A percentile compares a stretch with the other conserved stretches of the same genome.
These are phyloP conservation scores for Leptosomus discolor DNA, from an alignment of 2,113 vertebrate species.

Conservation along the genomic window DNA sequence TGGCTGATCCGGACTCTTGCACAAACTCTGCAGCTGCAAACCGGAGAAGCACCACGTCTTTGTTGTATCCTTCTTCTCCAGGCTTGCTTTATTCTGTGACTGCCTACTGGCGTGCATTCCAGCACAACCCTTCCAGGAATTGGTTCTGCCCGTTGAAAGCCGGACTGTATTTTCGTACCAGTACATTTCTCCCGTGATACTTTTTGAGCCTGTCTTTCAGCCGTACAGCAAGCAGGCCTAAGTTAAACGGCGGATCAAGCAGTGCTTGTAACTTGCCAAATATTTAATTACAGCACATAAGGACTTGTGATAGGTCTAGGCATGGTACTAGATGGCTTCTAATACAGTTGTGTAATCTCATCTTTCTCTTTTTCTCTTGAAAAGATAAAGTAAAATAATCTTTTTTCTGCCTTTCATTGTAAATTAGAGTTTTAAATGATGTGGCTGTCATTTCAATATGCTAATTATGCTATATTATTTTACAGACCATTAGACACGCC, in stretches of 20 bases:
- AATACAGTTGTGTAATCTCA: neutral
- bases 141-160: neutral
- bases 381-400: neutral
- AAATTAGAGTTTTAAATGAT: slow-evolving; percentile 31
- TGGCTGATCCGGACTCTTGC: neutral
- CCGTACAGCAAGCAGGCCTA: neutral
- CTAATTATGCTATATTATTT: slow-evolving; percentile 28
- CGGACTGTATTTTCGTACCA: neutral
- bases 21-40: neutral
- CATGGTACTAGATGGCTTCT: neutral
- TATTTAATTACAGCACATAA: neutral
- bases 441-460: slow-evolving; percentile 36
- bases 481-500: slow-evolving; percentile 34
- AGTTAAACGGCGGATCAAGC: neutral
- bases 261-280: neutral
- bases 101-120: neutral
- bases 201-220: neutral
- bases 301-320: neutral
- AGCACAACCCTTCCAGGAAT: neutral
- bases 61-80: neutral
- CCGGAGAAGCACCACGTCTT: neutral
- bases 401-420: neutral
- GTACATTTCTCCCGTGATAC: neutral
- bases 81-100: neutral
- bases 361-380: neutral